Evolutionary conservation across 1,140 invertebrate species (phyloP).

Genomic region (Glomeris maerens): DNA sequence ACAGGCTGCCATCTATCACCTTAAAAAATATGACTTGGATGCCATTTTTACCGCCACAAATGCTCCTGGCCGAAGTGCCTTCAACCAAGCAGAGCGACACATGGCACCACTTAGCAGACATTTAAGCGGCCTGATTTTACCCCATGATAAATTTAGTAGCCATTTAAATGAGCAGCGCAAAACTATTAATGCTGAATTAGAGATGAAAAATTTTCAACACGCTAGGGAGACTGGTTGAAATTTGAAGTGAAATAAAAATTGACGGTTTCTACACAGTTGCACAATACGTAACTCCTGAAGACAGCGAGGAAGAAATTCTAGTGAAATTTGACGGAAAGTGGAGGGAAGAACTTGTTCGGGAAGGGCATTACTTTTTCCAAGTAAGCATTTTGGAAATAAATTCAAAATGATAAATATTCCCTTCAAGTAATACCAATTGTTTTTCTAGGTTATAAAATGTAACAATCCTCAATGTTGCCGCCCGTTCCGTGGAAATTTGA

Average conservation of each 20-base stretch:
- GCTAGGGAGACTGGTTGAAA: constrained; percentile 24
- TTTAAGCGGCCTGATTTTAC: constrained; percentile 28
- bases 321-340: constrained; percentile 12
- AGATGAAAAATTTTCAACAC: constrained; percentile 25
- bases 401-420: neutral
- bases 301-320: neutral
- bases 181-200: constrained; percentile 27
- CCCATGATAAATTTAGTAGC: constrained; percentile 27
- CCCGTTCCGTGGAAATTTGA: constrained; percentile 2
- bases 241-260: constrained; percentile 21
- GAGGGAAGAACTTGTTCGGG: constrained; percentile 15
- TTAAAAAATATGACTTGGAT: constrained; percentile 29
- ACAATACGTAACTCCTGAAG: constrained; percentile 19
- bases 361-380: constrained; percentile 17
- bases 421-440: constrained; percentile 1
- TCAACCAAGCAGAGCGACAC: no score
- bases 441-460: constrained; percentile 13
- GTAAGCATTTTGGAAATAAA: neutral
- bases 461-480: constrained; percentile 11
- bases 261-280: constrained; percentile 24
- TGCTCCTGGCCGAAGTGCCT: constrained; percentile 29
- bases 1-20: constrained; percentile 25
- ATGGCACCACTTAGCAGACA: constrained; percentile 31
- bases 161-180: constrained; percentile 27
- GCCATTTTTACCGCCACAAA: constrained; percentile 30